Percentiles rank a stretch among this genome's conserved stretches.
Evolutionary conservation across 2,888 invertebrate genomes (phyloP).

Genomic region (Ichneumoninae sp.): DNA sequence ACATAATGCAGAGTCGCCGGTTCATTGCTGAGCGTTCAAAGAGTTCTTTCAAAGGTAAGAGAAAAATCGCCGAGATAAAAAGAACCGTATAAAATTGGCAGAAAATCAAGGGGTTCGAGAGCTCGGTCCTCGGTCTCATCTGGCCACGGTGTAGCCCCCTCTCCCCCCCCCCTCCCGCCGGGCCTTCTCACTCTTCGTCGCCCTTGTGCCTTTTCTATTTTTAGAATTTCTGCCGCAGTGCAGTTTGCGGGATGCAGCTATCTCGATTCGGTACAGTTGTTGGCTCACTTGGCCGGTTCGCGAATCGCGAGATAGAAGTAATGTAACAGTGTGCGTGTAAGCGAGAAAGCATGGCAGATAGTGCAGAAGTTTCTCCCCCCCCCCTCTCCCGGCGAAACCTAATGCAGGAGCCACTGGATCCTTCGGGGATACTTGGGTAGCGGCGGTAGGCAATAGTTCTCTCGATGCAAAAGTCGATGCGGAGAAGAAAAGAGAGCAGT

Average conservation of each 20-base stretch:
- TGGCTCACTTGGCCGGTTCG: slow-evolving; percentile 43
- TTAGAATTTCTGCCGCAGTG: slow-evolving; percentile 66
- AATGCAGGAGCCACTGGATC: slow-evolving; percentile 28
- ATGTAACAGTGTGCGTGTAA: slow-evolving; percentile 7
- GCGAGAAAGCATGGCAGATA: slow-evolving; percentile 1
- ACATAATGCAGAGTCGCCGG: background rate
- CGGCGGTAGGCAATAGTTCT: background rate
- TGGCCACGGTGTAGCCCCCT: background rate
- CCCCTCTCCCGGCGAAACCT: background rate
- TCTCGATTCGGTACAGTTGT: slow-evolving; percentile 48
- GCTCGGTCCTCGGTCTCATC: slow-evolving; percentile 11
- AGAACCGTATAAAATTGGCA: slow-evolving; percentile 56
- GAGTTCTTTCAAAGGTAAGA: background rate
- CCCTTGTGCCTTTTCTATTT: slow-evolving; percentile 59
- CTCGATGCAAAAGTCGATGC: background rate
- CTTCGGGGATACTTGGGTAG: slow-evolving; percentile 6
- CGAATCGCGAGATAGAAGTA: slow-evolving; percentile 19
- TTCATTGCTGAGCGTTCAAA: background rate
- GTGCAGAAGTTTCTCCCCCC: slow-evolving; percentile 8
- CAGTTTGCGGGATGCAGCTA: slow-evolving; percentile 67
- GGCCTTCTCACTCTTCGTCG: slow-evolving; percentile 27
- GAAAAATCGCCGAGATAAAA: slow-evolving; percentile 16
- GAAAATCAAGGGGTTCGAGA: slow-evolving; percentile 58
- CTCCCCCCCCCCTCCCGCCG: slow-evolving; percentile 3
- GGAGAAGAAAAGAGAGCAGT: background rate